A percentile compares a stretch with the other conserved stretches of the same genome.
Conservation (phyloP, 2,888 invertebrate species). For the Eilema caniola region DNA sequence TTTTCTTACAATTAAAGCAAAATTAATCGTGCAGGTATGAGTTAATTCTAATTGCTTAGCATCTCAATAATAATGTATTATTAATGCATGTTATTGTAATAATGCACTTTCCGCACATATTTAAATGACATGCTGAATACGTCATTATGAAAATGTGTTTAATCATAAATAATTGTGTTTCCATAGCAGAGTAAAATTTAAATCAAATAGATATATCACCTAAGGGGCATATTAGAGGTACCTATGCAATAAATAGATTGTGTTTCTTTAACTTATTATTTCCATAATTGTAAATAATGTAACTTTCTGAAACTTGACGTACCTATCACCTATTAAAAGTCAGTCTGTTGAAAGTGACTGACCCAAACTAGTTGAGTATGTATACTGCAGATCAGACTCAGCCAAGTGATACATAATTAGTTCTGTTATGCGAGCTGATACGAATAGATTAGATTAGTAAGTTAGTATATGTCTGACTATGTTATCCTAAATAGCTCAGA, state of each 20-base stretch:
- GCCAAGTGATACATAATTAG: no score
- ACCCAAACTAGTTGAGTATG: no score
- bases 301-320: background rate
- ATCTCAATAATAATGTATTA: background rate
- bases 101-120: background rate
- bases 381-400: no score
- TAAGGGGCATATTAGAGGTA: background rate
- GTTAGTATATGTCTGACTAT: no score
- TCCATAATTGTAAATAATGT: no score
- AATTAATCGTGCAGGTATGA: background rate
- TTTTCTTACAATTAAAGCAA: background rate
- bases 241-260: no score
- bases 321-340: no score
- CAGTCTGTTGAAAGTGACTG: no score
- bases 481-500: no score
- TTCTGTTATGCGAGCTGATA: no score
- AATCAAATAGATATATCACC: slow-evolving; percentile 13
- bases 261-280: no score
- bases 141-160: slow-evolving; percentile 8
- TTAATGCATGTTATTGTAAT: background rate
- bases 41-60: background rate
- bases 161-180: slow-evolving; percentile 12
- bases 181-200: slow-evolving; percentile 10
- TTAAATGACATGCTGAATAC: background rate
- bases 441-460: no score